Percentiles rank a stretch among this genome's conserved stretches.
Evolutionary conservation across 2,113 vertebrate genomes (phyloP).

Genomic region (Amia ocellicauda): DNA sequence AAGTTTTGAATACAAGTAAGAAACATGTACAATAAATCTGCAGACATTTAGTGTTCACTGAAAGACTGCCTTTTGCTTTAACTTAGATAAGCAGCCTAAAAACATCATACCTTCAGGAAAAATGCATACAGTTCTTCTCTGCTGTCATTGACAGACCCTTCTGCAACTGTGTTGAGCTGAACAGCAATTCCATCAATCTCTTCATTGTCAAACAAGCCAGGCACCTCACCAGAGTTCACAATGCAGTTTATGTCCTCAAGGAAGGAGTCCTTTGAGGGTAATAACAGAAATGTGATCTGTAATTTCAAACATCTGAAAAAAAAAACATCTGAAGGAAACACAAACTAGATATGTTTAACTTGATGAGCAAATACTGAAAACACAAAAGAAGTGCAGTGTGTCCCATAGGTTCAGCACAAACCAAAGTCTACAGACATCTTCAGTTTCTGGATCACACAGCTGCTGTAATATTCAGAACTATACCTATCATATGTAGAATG

Average conservation of each 20-base stretch:
- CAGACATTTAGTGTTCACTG: background rate
- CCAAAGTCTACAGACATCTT: too few relatives aligned
- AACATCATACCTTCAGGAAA: slow-evolving; percentile 50
- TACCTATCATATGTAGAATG: too few relatives aligned
- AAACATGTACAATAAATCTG: too few relatives aligned
- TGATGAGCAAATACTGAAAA: too few relatives aligned
- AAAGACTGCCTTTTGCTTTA: background rate
- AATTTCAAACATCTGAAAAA: background rate
- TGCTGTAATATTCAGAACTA: too few relatives aligned
- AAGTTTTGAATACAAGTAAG: too few relatives aligned
- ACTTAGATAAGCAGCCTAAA: too few relatives aligned
- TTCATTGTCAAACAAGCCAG: slow-evolving; percentile 48
- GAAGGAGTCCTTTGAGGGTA: slow-evolving; percentile 39
- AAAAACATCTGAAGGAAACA: too few relatives aligned
- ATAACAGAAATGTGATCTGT: background rate
- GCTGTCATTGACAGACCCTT: slow-evolving; percentile 15
- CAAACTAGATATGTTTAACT: too few relatives aligned
- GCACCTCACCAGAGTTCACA: slow-evolving; percentile 43
- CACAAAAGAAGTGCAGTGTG: too few relatives aligned
- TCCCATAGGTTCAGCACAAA: too few relatives aligned
- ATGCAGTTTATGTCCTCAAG: slow-evolving; percentile 48
- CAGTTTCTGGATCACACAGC: too few relatives aligned
- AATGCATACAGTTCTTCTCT: slow-evolving; percentile 33
- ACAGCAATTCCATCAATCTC: slow-evolving; percentile 42
- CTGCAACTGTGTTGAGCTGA: slow-evolving; percentile 27